These are phyloP conservation scores for Thymelicus lineola DNA, from an alignment of 2,888 invertebrate species.

Conservation along the genomic window DNA sequence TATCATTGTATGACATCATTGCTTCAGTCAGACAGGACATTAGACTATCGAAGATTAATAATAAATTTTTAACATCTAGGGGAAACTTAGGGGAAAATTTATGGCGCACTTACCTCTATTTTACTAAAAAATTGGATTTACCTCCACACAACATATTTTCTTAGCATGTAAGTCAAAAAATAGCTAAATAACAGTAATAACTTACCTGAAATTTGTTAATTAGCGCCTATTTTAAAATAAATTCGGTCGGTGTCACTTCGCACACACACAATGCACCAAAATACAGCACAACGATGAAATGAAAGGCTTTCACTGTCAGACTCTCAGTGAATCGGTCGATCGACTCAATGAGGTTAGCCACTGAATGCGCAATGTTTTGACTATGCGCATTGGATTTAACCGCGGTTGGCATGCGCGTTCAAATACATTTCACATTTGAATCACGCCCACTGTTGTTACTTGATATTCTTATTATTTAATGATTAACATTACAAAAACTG, in stretches of 20 bases:
- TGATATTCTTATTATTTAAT: neutral
- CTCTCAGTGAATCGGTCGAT: conserved; percentile 66
- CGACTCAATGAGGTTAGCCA: conserved; percentile 76
- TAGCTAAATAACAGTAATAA: no score
- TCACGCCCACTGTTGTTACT: conserved; percentile 22
- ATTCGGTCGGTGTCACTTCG: conserved; percentile 68
- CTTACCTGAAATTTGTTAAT: conserved; percentile 69
- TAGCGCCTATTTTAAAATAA: conserved; percentile 65
- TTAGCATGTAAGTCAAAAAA: neutral
- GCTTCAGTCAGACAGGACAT: conserved; percentile 10
- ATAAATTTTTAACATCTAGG: neutral
- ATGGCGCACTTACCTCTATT: conserved; percentile 16
- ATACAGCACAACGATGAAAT: conserved; percentile 71
- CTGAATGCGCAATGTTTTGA: conserved; percentile 83
- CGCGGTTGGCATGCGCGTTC: conserved; percentile 74
- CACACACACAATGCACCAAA: conserved; percentile 79
- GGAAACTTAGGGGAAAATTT: conserved; percentile 5
- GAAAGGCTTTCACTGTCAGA: conserved; percentile 59
- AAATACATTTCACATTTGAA: conserved; percentile 20
- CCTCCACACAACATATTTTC: neutral
- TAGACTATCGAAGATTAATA: neutral
- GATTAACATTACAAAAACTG: neutral
- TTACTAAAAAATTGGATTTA: neutral
- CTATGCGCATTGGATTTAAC: conserved; percentile 80
- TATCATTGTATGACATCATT: conserved; percentile 62